Evolutionary conservation across 2,113 vertebrate genomes (phyloP), one percentile per base, ranked within the genome.

Genomic region (Neotoma lepida): DNA sequence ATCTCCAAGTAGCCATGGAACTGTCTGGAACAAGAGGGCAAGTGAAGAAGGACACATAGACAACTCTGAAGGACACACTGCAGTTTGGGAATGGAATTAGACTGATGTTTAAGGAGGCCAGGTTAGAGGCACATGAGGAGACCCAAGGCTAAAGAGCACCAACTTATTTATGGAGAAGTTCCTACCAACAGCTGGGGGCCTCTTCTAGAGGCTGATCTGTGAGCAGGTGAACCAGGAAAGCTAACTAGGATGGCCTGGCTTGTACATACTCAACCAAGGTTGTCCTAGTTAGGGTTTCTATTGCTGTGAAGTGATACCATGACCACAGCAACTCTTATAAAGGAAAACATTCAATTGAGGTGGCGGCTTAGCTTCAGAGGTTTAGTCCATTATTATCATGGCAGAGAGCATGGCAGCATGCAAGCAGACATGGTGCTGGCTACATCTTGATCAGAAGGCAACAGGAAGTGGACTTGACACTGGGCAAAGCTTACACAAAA

Each of bases 1-100:
- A 91, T 97, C 97, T 99, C 98, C 4, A 99, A 97, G 97, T 99
- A 97, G 35, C 96, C 88, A 63, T 95, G 94, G 95, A 99, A 99
- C 96, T 96, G 96, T 96, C 99, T 99, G 98, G 13, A 44, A 63
- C 56, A 46, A 44, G 35, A 63, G 9, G 70, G 66, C 49, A 91
- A 96, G 95, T 88, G 90, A 96, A 94, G 95, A 77, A 88, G 2
- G 9, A 81, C 35, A 63, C 10, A 33, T 6, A 44, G 70, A 4
- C 4, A 14, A 73, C 93, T 76, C 81, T n/a, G 92, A 51, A 92
- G 64, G 73, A 89, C 84, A 94, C 41, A 6, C 10, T 70, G 22
- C 33, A 51, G 63, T 66, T 35, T 66, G 2, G 94, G 91, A 93
- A 97, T 91, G 39, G 10, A 66, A 33, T 71, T 2, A 68, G 41